Base-by-base conservation (phyloP, 2,113 vertebrate genomes). In the Ciconia stormi region DNA sequence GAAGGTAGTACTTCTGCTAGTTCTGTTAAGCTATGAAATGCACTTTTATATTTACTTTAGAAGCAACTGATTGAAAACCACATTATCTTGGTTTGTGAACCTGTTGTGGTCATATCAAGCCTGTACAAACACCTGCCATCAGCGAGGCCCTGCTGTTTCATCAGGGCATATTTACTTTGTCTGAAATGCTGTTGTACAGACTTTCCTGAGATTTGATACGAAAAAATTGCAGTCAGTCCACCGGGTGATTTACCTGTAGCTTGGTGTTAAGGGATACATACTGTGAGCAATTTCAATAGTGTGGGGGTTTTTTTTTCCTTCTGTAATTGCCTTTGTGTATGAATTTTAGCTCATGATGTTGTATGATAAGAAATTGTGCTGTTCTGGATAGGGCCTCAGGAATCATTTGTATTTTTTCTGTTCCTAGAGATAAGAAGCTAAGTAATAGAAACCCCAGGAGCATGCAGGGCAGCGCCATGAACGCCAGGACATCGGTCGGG, bases 401-500 rank as follows among this genome's bases (percentile, higher is more conserved):
- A 85, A 42, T 46, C 0, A 44, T 79, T 69, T 44, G 11, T 40
- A 7, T 11, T 55, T 82, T 61, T 59, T 6, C 34, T 71, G 17
- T 23, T 70, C 38, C 20, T 56, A 47, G 40, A 47, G 44, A 25
- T 44, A 42, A 23, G 19, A 63, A 18, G 10, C 29, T 50, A 56
- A 26, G 38, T 38, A 62, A 84, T 38, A 63, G 69, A 58, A 55
- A 40, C 11, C 32, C 11, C 21, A 16, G 12, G 34, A 73, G 19
- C 3, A 9, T 2, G 2, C 40, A 85, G 27, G 11, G 11, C 23
- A 82, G 36, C 3, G 6, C 23, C 42, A 6, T 16, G 29, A 49
- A 36, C 2, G 5, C 9, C 10, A 1, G 30, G 18, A 8, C 0
- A 0, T 36, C 1, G 2, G 7, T 32, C 13, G 50, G 40, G 44